Evolutionary conservation across 2,113 vertebrate species (phyloP).

Genomic region (Odontesthes bonariensis): DNA sequence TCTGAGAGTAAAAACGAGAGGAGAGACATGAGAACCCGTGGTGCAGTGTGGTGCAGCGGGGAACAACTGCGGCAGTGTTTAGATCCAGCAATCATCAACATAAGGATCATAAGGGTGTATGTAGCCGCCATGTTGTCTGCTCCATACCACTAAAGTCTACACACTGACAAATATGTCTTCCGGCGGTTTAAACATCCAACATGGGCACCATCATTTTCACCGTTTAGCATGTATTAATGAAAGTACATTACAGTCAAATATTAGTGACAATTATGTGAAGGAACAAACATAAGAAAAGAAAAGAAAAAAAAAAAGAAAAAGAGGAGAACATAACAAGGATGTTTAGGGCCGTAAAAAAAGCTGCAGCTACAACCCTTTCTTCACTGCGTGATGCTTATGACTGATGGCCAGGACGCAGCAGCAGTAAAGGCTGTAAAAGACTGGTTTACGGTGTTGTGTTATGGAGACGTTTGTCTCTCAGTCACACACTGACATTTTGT

Average conservation of each 20-base stretch:
- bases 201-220: constrained; percentile 14
- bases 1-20: constrained; percentile 73
- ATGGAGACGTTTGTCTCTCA: constrained; percentile 22
- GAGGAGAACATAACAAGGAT: constrained; percentile 15
- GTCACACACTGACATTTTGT: constrained; percentile 50
- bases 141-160: neutral
- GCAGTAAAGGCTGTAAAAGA: constrained; percentile 31
- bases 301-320: neutral
- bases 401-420: constrained; percentile 32
- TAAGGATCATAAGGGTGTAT: neutral
- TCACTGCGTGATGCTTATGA: constrained; percentile 28
- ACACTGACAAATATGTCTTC: neutral
- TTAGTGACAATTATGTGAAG: constrained; percentile 56
- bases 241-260: constrained; percentile 24
- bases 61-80: constrained; percentile 8
- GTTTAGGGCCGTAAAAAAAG: constrained; percentile 37
- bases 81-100: neutral
- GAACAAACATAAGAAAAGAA: constrained; percentile 12
- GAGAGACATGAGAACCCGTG: constrained; percentile 21
- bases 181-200: constrained; percentile 2
- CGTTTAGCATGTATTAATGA: constrained; percentile 36
- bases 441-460: constrained; percentile 35
- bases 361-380: constrained; percentile 43
- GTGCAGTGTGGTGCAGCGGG: constrained; percentile 22
- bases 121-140: constrained; percentile 1